Conservation (phyloP, 2,888 invertebrate species). For the Callinectes sapidus region DNA sequence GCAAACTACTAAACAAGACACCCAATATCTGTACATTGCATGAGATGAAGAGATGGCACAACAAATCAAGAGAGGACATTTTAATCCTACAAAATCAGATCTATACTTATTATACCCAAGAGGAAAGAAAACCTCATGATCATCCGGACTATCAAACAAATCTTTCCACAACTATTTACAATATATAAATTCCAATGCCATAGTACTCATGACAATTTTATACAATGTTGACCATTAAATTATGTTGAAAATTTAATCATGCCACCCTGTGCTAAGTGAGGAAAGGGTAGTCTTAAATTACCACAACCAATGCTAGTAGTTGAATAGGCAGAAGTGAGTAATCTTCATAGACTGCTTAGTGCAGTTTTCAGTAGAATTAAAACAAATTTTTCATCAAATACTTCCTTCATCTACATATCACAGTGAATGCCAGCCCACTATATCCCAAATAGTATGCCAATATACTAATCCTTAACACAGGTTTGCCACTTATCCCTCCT, state of each 20-base stretch:
- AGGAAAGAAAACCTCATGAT: constrained; percentile 2
- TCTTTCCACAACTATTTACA: constrained; percentile 21
- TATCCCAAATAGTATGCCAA: constrained; percentile 31
- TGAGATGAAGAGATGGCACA: constrained; percentile 24
- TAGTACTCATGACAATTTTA: not conserved
- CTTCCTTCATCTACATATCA: constrained; percentile 36
- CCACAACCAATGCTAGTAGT: constrained; percentile 32
- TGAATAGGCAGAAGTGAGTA: constrained; percentile 22
- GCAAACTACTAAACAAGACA: not conserved
- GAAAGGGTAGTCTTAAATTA: constrained; percentile 31
- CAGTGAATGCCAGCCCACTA: constrained; percentile 37
- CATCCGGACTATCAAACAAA: constrained; percentile 1
- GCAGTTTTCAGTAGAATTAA: constrained; percentile 6
- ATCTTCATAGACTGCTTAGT: not conserved
- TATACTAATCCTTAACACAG: not conserved
- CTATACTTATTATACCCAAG: constrained; percentile 8
- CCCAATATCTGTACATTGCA: constrained; percentile 14
- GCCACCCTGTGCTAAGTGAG: constrained; percentile 20
- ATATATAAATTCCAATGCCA: not conserved
- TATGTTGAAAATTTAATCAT: not conserved
- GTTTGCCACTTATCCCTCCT: not conserved
- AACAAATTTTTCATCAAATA: not conserved
- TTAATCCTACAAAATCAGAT: constrained; percentile 34
- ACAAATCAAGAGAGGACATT: constrained; percentile 1
- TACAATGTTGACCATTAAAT: not conserved